Percentiles rank a stretch among this genome's conserved stretches.
Conservation (phyloP, 1,140 invertebrate genomes). For the Nymphalis io region DNA sequence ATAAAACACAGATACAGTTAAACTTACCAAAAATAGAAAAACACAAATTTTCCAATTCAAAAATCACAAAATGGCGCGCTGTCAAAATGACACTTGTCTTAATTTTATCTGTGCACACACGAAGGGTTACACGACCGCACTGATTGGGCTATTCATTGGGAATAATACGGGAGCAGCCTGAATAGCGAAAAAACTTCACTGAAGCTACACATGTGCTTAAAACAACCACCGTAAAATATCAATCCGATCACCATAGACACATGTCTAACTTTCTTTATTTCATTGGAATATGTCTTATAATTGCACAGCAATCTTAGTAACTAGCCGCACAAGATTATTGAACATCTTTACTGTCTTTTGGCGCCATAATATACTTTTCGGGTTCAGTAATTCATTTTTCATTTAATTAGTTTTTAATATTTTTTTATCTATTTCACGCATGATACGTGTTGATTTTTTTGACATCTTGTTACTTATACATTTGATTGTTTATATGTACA, state of each 20-base stretch:
- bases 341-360: slow-evolving; percentile 40
- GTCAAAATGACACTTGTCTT: slow-evolving; percentile 59
- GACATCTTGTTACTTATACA: background rate
- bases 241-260: slow-evolving; percentile 25
- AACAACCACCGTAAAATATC: slow-evolving; percentile 20
- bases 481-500: no score
- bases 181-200: slow-evolving; percentile 66
- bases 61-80: slow-evolving; percentile 58
- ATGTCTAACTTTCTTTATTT: slow-evolving; percentile 23
- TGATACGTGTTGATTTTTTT: background rate
- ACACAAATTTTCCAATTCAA: slow-evolving; percentile 15
- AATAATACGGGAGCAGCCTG: slow-evolving; percentile 66
- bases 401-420: slow-evolving; percentile 34
- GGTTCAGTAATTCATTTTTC: slow-evolving; percentile 26
- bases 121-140: slow-evolving; percentile 51
- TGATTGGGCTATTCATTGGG: slow-evolving; percentile 54
- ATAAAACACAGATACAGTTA: background rate
- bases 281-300: slow-evolving; percentile 18
- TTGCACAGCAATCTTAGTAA: slow-evolving; percentile 19
- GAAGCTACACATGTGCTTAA: slow-evolving; percentile 52
- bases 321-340: slow-evolving; percentile 24
- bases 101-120: slow-evolving; percentile 46
- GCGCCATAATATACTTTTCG: slow-evolving; percentile 41
- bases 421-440: slow-evolving; percentile 30
- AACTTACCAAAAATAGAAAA: slow-evolving; percentile 8